Conservation (phyloP, 2,113 vertebrate species). For the Corvus cornix region DNA sequence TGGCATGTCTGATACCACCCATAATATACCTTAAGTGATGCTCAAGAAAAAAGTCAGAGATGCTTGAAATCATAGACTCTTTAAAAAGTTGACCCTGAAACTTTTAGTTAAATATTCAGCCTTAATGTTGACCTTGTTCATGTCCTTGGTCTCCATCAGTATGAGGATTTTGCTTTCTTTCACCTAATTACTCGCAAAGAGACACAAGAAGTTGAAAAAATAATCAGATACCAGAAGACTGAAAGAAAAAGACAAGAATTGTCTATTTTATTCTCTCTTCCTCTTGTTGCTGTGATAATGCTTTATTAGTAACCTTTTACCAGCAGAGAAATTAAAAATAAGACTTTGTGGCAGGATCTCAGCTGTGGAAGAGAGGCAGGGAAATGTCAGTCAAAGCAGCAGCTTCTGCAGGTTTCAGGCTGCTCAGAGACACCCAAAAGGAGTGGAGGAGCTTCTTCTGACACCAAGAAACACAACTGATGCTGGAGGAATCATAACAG, state of each 20-base stretch:
- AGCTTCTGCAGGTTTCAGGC: not conserved
- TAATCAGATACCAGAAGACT: not conserved
- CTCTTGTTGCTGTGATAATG: not conserved
- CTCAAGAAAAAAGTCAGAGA: not conserved
- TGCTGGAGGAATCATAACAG: rapidly evolving
- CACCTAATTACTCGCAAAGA: not conserved
- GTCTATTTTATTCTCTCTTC: not conserved
- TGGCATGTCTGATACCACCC: not conserved
- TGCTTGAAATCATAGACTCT: not conserved
- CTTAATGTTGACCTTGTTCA: not conserved
- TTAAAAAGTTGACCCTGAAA: not conserved
- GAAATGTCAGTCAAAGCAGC: rapidly evolving
- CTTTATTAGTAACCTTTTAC: not conserved
- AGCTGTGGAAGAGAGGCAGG: not conserved
- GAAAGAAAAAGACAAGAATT: not conserved
- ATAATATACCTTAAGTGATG: not conserved
- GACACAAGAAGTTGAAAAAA: not conserved
- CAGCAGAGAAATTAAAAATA: not conserved
- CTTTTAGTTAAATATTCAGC: not conserved
- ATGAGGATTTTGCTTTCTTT: not conserved
- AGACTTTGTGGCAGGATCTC: not conserved
- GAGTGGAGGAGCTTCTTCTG: not conserved
- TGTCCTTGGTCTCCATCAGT: not conserved
- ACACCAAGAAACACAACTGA: not conserved
- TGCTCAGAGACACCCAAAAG: not conserved